Percentiles rank a stretch among this genome's conserved stretches.
Conservation (phyloP, 2,113 vertebrate genomes). For the Zapornia atra region DNA sequence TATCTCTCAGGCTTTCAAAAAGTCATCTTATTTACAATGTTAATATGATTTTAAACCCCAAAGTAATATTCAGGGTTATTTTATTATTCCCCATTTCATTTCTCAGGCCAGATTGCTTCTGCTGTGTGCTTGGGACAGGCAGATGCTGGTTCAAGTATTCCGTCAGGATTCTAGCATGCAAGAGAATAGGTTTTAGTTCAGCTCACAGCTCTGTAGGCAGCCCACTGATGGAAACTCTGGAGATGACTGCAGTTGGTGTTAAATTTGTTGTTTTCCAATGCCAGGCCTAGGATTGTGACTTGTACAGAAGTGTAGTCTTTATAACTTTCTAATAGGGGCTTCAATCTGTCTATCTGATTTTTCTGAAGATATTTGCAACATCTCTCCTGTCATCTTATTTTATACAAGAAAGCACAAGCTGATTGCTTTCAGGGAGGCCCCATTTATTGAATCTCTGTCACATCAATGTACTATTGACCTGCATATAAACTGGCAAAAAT, state of each 20-base stretch:
- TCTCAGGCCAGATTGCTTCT: neutral
- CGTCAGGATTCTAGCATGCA: neutral
- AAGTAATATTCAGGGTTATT: neutral
- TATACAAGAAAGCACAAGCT: neutral
- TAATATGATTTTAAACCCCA: neutral
- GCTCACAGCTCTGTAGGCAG: neutral
- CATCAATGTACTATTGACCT: fast-evolving
- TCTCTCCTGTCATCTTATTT: neutral
- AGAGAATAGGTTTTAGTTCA: neutral
- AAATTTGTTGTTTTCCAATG: neutral
- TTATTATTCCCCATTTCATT: neutral
- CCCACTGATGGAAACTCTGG: neutral
- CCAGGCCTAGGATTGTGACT: neutral
- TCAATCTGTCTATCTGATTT: neutral
- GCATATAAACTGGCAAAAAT: neutral
- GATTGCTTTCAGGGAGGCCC: neutral
- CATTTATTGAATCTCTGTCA: neutral
- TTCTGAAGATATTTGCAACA: neutral
- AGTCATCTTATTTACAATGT: neutral
- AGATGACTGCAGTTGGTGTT: neutral
- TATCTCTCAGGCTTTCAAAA: neutral
- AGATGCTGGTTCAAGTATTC: slow-evolving; percentile 13
- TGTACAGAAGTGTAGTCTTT: neutral
- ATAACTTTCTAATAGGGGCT: neutral
- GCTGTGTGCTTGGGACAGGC: neutral